Conservation (phyloP, 2,888 invertebrate genomes). For the Eilema caniola region DNA sequence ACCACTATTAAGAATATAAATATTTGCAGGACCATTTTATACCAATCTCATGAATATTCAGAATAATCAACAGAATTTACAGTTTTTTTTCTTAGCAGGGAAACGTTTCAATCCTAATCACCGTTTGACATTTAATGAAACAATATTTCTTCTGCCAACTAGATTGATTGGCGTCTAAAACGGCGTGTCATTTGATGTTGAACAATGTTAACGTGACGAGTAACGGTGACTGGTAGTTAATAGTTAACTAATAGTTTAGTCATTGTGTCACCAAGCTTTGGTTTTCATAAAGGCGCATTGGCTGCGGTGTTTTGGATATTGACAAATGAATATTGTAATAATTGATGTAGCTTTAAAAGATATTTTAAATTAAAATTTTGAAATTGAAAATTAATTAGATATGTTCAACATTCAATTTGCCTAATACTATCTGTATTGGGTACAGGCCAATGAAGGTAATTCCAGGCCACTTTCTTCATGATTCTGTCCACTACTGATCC, state of each 20-base stretch:
- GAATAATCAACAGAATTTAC: slow-evolving; percentile 1
- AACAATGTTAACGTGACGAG: slow-evolving; percentile 40
- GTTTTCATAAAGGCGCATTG: neutral
- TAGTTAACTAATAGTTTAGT: slow-evolving; percentile 44
- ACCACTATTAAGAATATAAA: neutral
- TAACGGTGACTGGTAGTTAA: slow-evolving; percentile 43
- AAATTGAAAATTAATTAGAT: too few relatives aligned
- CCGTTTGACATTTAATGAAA: slow-evolving; percentile 37
- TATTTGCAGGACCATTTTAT: neutral
- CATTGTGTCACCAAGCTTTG: slow-evolving; percentile 35
- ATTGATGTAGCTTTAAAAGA: too few relatives aligned
- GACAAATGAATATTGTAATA: too few relatives aligned
- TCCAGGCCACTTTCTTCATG: too few relatives aligned
- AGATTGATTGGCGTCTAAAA: slow-evolving; percentile 44
- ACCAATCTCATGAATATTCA: slow-evolving; percentile 3
- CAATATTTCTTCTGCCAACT: slow-evolving; percentile 42
- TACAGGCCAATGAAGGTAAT: too few relatives aligned
- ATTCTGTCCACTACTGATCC: too few relatives aligned
- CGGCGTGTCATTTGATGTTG: slow-evolving; percentile 38
- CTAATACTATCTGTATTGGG: too few relatives aligned
- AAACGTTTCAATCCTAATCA: slow-evolving; percentile 1
- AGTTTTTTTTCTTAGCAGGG: neutral
- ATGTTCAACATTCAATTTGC: too few relatives aligned
- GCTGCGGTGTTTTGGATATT: too few relatives aligned
- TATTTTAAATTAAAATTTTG: too few relatives aligned